Conservation (phyloP, 2,113 vertebrate genomes). For the Amblyornis subalaris region DNA sequence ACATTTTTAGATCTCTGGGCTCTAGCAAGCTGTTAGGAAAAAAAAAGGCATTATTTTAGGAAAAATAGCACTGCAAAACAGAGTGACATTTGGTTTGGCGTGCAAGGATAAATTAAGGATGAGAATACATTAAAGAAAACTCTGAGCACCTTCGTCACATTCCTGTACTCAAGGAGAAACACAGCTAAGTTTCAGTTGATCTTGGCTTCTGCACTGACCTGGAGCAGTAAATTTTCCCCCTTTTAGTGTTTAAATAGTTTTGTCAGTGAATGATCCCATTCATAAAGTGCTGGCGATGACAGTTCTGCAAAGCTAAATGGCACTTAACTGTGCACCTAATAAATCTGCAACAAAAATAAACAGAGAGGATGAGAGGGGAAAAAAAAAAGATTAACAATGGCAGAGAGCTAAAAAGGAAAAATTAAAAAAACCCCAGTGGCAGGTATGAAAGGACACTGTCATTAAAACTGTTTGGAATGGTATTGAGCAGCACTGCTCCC, state of each 20-base stretch:
- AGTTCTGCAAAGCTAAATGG: conserved; percentile 64
- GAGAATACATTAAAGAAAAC: neutral
- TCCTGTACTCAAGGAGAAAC: conserved; percentile 43
- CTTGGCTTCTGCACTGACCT: conserved; percentile 67
- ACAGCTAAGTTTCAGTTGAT: conserved; percentile 66
- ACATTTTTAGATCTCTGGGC: neutral
- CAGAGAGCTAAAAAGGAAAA: neutral
- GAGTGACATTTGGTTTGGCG: conserved; percentile 33
- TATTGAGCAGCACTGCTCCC: neutral
- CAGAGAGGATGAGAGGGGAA: conserved; percentile 2
- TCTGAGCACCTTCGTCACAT: conserved; percentile 22
- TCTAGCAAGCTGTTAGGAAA: conserved; percentile 1
- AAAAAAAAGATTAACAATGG: neutral
- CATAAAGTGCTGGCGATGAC: conserved; percentile 64
- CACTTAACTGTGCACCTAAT: conserved; percentile 66
- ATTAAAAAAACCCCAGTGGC: neutral
- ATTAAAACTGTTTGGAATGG: neutral
- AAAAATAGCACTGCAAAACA: neutral
- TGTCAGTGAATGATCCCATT: conserved; percentile 73
- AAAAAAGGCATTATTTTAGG: conserved; percentile 54
- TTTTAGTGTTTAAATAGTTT: conserved; percentile 63
- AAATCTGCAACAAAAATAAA: conserved; percentile 74
- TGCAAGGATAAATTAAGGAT: conserved; percentile 31
- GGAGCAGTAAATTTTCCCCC: conserved; percentile 52
- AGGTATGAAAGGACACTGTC: conserved; percentile 29